Percentiles rank a stretch among this genome's conserved stretches.
Evolutionary conservation across 2,888 invertebrate species (phyloP).

Genomic region (Drosophila kuntzei): DNA sequence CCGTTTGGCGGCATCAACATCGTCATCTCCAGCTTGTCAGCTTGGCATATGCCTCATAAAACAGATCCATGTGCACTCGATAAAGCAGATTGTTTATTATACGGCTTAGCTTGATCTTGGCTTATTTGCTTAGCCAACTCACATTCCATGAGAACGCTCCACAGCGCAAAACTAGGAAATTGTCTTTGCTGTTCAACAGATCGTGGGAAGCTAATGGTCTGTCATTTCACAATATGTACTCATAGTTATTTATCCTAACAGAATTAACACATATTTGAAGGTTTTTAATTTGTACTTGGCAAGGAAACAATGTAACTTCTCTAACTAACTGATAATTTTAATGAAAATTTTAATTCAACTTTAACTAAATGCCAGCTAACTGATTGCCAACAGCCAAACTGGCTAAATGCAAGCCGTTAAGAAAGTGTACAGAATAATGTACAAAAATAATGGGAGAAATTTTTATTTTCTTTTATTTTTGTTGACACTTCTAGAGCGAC

Average conservation of each 20-base stretch:
- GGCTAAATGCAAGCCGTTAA: slow-evolving; percentile 10
- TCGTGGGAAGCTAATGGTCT: slow-evolving; percentile 27
- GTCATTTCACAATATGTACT: neutral
- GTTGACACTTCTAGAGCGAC: slow-evolving; percentile 34
- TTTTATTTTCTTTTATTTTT: slow-evolving; percentile 5
- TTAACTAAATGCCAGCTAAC: neutral
- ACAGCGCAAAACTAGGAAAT: slow-evolving; percentile 9
- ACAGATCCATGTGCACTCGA: slow-evolving; percentile 24
- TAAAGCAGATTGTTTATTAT: slow-evolving; percentile 33
- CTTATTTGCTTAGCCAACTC: slow-evolving; percentile 22
- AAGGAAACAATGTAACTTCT: neutral
- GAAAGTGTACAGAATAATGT: neutral
- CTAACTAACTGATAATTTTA: neutral
- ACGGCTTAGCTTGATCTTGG: slow-evolving; percentile 21
- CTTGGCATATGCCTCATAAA: slow-evolving; percentile 27
- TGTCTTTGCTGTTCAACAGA: slow-evolving; percentile 12
- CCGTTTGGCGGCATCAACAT: slow-evolving; percentile 40
- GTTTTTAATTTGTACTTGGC: neutral
- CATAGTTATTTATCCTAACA: neutral
- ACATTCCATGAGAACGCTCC: slow-evolving; percentile 20
- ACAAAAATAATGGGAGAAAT: slow-evolving; percentile 8
- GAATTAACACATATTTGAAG: neutral
- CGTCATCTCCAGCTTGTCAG: slow-evolving; percentile 20
- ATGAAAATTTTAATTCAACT: neutral
- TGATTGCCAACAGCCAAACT: slow-evolving; percentile 7